Percentiles rank a stretch among this genome's conserved stretches.
These are phyloP conservation scores for Eurois occulta DNA, from an alignment of 2,888 invertebrate species.

Conservation along the genomic window DNA sequence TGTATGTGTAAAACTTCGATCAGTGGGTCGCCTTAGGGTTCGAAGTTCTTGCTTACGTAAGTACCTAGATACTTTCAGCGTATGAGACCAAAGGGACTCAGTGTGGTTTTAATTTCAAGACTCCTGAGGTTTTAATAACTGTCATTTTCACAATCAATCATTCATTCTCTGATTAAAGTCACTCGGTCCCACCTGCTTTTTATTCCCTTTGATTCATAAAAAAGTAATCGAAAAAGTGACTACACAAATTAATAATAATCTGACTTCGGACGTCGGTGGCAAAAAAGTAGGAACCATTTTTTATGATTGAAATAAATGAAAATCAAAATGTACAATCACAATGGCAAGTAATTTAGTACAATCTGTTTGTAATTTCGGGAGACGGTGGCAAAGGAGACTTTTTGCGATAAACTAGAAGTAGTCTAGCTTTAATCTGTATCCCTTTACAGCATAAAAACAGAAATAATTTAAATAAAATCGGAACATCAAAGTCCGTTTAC, in stretches of 20 bases:
- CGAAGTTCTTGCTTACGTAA: background rate
- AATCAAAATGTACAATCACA: background rate
- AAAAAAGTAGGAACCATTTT: background rate
- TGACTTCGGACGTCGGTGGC: background rate
- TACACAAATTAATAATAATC: background rate
- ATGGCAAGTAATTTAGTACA: background rate
- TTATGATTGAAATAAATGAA: background rate
- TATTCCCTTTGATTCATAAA: background rate
- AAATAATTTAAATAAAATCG: slow-evolving; percentile 1
- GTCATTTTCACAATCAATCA: background rate
- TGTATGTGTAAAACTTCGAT: background rate
- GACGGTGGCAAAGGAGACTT: background rate
- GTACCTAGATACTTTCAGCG: background rate
- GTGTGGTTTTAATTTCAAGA: background rate
- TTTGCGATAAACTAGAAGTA: background rate
- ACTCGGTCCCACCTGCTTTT: background rate
- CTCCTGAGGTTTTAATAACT: background rate
- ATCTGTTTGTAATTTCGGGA: background rate
- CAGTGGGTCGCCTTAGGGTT: no score
- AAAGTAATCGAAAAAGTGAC: background rate
- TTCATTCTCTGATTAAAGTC: background rate
- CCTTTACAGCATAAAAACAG: background rate
- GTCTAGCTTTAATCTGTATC: background rate
- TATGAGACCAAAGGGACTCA: no score
- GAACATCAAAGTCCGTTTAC: background rate